Evolutionary conservation across 92 coral and sea anemone species (phyloP).

Genomic region (Blastomussa wellsi): DNA sequence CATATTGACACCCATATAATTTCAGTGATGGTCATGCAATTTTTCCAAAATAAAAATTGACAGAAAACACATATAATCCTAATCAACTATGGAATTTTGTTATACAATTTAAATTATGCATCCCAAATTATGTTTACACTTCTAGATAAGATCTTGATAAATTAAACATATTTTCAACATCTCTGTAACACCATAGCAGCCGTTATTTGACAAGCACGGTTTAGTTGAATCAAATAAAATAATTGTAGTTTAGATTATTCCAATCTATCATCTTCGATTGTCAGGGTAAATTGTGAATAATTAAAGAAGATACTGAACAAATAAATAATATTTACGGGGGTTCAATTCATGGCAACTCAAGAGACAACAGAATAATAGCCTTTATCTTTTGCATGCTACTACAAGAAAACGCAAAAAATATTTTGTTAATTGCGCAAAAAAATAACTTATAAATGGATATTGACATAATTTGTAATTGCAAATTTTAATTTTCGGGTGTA

Average conservation of each 20-base stretch:
- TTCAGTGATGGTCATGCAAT: neutral
- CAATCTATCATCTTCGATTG: neutral
- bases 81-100: conserved; percentile 20
- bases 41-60: neutral
- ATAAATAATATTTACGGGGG: conserved; percentile 25
- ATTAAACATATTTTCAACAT: conserved; percentile 21
- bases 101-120: conserved; percentile 10
- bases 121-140: conserved; percentile 10
- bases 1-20: neutral
- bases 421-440: too few relatives aligned
- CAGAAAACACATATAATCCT: conserved; percentile 17
- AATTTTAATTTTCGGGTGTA: neutral
- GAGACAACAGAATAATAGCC: conserved; percentile 15
- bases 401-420: neutral
- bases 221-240: neutral
- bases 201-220: neutral
- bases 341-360: conserved; percentile 10
- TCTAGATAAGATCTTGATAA: conserved; percentile 19
- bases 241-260: neutral
- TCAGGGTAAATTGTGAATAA: neutral
- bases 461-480: neutral
- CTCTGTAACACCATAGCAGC: conserved; percentile 18
- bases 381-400: neutral
- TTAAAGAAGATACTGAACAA: conserved; percentile 17
- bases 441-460: neutral